Conservation (phyloP, 2,113 vertebrate genomes). For the Sapayoa aenigma region DNA sequence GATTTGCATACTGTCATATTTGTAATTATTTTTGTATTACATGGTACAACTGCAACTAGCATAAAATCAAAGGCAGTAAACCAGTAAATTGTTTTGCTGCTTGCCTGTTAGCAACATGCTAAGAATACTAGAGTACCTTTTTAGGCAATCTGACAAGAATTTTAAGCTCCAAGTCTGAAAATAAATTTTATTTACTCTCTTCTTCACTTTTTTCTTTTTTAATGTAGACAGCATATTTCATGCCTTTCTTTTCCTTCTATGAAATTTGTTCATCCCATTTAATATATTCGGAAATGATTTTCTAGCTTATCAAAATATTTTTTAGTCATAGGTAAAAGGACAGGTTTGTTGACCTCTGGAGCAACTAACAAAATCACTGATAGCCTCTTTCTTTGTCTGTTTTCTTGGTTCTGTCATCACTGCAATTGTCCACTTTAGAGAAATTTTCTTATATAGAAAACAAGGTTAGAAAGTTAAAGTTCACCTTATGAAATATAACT, state of each 20-base stretch:
- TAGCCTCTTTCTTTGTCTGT: constrained; percentile 29
- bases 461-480: constrained; percentile 29
- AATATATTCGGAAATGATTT: constrained; percentile 56
- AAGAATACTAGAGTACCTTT: constrained; percentile 24
- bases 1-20: constrained; percentile 36
- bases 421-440: constrained; percentile 56
- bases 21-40: constrained; percentile 67
- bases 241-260: constrained; percentile 13
- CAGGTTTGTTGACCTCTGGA: constrained; percentile 53
- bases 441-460: constrained; percentile 17
- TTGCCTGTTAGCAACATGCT: constrained; percentile 39
- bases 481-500: constrained; percentile 16
- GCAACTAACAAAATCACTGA: constrained; percentile 61
- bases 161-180: constrained; percentile 15
- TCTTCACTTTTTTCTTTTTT: neutral
- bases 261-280: constrained; percentile 49
- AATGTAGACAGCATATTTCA: neutral
- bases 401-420: constrained; percentile 50
- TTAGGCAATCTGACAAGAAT: constrained; percentile 3
- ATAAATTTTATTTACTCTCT: neutral
- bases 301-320: constrained; percentile 57
- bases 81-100: constrained; percentile 61
- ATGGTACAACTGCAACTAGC: constrained; percentile 26
- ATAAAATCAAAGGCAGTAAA: constrained; percentile 67
- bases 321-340: constrained; percentile 42